A percentile compares a stretch with the other conserved stretches of the same genome.
phyloP scores from a whole-genome alignment of 2,113 vertebrate genomes.

The Mustela lutreola region DNA sequence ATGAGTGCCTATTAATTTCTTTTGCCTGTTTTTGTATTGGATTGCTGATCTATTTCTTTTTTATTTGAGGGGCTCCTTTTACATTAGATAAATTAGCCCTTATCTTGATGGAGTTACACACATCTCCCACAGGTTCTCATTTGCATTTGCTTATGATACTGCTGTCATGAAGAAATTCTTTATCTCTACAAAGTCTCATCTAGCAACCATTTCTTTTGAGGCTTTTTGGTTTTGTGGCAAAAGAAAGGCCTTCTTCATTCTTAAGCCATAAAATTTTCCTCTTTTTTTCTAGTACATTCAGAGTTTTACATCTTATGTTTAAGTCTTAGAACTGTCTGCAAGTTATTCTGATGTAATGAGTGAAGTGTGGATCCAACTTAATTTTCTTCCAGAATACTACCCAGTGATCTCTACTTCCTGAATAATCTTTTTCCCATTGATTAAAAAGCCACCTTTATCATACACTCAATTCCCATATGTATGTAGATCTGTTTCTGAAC shows the following conservation, averaged over 20 bases:
- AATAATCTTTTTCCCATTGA: slow-evolving; percentile 12
- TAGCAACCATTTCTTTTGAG: background rate
- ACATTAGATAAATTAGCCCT: background rate
- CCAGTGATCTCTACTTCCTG: background rate
- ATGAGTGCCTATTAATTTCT: background rate
- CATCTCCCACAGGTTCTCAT: background rate
- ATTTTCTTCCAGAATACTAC: background rate
- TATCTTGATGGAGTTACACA: background rate
- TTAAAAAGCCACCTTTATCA: background rate
- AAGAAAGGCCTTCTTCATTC: background rate
- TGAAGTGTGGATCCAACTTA: background rate
- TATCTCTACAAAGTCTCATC: background rate
- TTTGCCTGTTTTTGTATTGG: background rate
- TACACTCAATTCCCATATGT: background rate
- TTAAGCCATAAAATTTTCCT: background rate
- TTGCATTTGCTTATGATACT: background rate
- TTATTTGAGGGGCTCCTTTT: background rate
- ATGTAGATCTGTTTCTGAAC: slow-evolving; percentile 45
- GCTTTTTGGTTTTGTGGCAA: background rate
- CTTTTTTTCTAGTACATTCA: background rate
- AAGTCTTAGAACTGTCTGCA: background rate
- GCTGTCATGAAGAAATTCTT: background rate
- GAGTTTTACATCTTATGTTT: background rate
- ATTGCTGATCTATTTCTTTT: background rate
- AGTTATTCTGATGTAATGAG: background rate